Evolutionary conservation across 1,140 invertebrate genomes (phyloP).

Genomic region (Diachasma alloeum): DNA sequence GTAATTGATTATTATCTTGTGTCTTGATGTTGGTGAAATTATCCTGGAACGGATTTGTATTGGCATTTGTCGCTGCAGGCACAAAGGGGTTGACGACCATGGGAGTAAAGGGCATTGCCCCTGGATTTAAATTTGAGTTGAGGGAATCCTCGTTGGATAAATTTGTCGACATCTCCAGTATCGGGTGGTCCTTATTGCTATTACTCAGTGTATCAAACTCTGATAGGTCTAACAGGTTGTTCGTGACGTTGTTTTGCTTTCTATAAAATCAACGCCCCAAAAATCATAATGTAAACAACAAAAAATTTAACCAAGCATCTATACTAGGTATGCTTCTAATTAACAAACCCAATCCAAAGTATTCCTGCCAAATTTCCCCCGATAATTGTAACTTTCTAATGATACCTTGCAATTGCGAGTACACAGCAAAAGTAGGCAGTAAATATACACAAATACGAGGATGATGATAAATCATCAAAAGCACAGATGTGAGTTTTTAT

Average conservation of each 20-base stretch:
- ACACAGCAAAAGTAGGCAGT: conserved; percentile 59
- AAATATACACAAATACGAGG: conserved; percentile 45
- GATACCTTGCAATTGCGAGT: conserved; percentile 21
- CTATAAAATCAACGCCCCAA: conserved; percentile 55
- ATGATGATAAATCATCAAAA: neutral
- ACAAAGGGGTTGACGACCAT: conserved; percentile 56
- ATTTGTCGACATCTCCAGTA: conserved; percentile 58
- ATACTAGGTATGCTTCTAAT: neutral
- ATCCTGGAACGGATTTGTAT: conserved; percentile 62
- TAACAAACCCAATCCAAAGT: neutral
- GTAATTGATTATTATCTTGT: conserved; percentile 62
- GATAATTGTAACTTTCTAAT: neutral
- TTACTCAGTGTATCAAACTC: conserved; percentile 69
- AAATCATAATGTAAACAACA: conserved; percentile 52
- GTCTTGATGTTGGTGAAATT: conserved; percentile 58
- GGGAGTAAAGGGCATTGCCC: conserved; percentile 59
- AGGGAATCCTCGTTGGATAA: conserved; percentile 60
- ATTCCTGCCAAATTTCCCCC: neutral
- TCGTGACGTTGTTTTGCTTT: conserved; percentile 67
- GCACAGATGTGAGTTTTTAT: neutral
- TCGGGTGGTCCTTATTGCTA: conserved; percentile 64
- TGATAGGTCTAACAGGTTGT: conserved; percentile 66
- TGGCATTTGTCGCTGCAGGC: conserved; percentile 51
- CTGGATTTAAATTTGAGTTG: conserved; percentile 62
- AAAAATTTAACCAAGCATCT: conserved; percentile 44